phyloP scores from a whole-genome alignment of 2,888 invertebrate genomes.

The Tupiocoris notatus region DNA sequence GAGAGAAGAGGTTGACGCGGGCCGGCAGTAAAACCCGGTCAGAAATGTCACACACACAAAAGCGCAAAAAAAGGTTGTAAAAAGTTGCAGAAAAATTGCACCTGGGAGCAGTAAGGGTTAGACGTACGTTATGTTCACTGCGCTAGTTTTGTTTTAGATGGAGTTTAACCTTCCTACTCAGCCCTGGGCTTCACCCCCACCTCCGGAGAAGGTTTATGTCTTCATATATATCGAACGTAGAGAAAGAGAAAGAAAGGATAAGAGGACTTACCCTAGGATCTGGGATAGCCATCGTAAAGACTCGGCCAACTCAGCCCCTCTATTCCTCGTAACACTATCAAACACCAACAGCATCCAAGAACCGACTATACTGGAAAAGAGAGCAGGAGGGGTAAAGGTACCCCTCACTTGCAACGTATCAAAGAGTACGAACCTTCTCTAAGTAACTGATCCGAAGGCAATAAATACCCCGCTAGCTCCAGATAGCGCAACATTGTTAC shows the following conservation, averaged over 20 bases:
- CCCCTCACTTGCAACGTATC: background rate
- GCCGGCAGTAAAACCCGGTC: constrained; percentile 41
- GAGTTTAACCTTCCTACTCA: constrained; percentile 20
- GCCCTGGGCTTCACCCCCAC: no score
- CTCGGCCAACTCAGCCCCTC: background rate
- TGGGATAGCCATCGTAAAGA: constrained; percentile 41
- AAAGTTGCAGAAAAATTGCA: constrained; percentile 44
- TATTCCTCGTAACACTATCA: constrained; percentile 12
- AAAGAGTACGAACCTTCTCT: constrained; percentile 1
- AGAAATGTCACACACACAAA: constrained; percentile 42
- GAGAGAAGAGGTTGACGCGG: constrained; percentile 35
- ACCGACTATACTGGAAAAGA: background rate
- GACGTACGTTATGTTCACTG: constrained; percentile 39
- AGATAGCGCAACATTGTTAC: constrained; percentile 36
- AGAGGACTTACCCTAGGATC: constrained; percentile 12
- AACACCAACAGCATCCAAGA: background rate
- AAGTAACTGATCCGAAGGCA: constrained; percentile 39
- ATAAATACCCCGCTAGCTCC: constrained; percentile 25
- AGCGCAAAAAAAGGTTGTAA: constrained; percentile 29
- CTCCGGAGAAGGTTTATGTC: constrained; percentile 36
- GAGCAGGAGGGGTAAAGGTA: background rate
- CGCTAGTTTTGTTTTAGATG: constrained; percentile 43
- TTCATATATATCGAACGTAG: constrained; percentile 35
- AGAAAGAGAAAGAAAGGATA: constrained; percentile 16
- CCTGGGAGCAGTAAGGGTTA: constrained; percentile 40